These are phyloP conservation scores for Siderastrea siderea DNA, from an alignment of 92 coral and sea anemone species.

Conservation along the genomic window DNA sequence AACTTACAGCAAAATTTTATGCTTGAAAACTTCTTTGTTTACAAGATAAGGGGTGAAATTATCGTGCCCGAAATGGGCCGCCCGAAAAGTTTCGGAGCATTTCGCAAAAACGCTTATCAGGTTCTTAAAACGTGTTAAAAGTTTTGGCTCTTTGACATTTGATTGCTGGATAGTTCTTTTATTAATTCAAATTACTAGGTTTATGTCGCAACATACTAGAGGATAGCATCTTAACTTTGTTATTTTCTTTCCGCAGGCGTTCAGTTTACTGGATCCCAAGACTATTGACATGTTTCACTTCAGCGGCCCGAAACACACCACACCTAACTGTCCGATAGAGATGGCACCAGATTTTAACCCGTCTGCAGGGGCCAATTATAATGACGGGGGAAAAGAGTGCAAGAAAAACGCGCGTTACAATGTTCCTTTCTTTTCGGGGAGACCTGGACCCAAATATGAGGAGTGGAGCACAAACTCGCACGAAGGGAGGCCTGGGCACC, in stretches of 20 bases:
- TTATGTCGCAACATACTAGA: too few relatives aligned
- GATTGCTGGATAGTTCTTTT: too few relatives aligned
- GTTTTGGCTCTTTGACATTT: too few relatives aligned
- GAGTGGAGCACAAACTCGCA: constrained; percentile 84
- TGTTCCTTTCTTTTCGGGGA: constrained; percentile 82
- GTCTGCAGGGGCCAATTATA: constrained; percentile 78
- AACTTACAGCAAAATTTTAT: too few relatives aligned
- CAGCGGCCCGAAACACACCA: constrained; percentile 87
- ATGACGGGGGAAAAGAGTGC: constrained; percentile 47
- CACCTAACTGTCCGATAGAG: constrained; percentile 90
- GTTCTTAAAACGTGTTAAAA: too few relatives aligned
- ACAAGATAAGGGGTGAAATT: too few relatives aligned
- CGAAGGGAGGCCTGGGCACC: constrained; percentile 98
- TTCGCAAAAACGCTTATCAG: too few relatives aligned
- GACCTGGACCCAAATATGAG: constrained; percentile 79
- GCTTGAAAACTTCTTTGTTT: too few relatives aligned
- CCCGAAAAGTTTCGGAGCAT: too few relatives aligned
- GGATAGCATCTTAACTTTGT: background rate
- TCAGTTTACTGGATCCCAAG: constrained; percentile 88
- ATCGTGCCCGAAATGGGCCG: too few relatives aligned
- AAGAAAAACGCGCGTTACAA: constrained; percentile 62
- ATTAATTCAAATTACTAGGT: too few relatives aligned
- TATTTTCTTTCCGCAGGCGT: constrained; percentile 54
- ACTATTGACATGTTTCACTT: constrained; percentile 88
- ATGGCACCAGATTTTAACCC: constrained; percentile 89